phyloP scores from a whole-genome alignment of 2,888 invertebrate genomes.

The Perdita meconis region DNA sequence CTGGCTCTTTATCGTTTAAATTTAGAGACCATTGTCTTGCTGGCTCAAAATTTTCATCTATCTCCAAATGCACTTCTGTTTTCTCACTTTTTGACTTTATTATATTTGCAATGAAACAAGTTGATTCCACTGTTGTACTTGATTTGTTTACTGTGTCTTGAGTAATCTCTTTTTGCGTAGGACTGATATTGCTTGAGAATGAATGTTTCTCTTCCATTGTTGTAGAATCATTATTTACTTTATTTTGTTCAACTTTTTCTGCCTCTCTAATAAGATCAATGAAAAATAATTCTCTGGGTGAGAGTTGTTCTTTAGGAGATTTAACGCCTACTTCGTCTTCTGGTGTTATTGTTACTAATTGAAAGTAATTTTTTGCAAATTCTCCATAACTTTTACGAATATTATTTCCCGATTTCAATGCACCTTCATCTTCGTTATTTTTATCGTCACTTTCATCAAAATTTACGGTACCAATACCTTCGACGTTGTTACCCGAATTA shows the following conservation, averaged over 20 bases:
- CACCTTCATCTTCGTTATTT: slow-evolving; percentile 12
- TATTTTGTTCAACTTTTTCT: slow-evolving; percentile 64
- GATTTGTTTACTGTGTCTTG: neutral
- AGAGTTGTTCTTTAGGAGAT: slow-evolving; percentile 71
- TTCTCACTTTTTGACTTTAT: slow-evolving; percentile 57
- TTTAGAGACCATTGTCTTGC: slow-evolving; percentile 31
- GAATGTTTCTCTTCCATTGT: slow-evolving; percentile 29
- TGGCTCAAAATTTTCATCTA: slow-evolving; percentile 27
- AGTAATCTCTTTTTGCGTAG: neutral
- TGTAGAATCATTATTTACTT: neutral
- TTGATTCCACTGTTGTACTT: slow-evolving; percentile 20
- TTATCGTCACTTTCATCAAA: slow-evolving; percentile 34
- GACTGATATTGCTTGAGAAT: slow-evolving; percentile 37
- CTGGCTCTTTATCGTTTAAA: slow-evolving; percentile 48
- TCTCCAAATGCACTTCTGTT: slow-evolving; percentile 67
- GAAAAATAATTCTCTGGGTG: slow-evolving; percentile 84
- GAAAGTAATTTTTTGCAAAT: slow-evolving; percentile 69
- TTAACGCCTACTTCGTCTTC: slow-evolving; percentile 42
- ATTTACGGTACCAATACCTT: slow-evolving; percentile 53
- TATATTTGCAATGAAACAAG: slow-evolving; percentile 73
- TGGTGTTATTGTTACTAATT: slow-evolving; percentile 69
- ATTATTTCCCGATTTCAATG: slow-evolving; percentile 7
- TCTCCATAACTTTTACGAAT: slow-evolving; percentile 34
- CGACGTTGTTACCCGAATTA: slow-evolving; percentile 60
- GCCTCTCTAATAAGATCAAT: slow-evolving; percentile 81